These are phyloP conservation scores for Jordanella pulchra DNA, from an alignment of 2,797 vertebrate genomes.

Conservation along the genomic window DNA sequence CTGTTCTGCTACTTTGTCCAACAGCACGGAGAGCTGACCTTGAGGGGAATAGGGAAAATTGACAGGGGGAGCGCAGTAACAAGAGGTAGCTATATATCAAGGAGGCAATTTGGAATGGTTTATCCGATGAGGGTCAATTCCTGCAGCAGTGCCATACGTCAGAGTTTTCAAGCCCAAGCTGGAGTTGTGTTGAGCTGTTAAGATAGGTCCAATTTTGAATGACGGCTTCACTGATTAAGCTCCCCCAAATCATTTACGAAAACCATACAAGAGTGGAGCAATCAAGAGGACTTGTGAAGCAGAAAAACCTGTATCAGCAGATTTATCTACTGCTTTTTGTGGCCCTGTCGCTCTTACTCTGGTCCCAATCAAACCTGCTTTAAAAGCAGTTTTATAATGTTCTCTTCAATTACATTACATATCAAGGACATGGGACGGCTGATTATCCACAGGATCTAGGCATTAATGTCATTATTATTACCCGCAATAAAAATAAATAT, in stretches of 20 bases:
- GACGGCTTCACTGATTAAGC: conserved; percentile 66
- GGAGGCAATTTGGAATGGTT: conserved; percentile 81
- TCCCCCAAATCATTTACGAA: conserved; percentile 64
- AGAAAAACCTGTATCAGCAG: conserved; percentile 62
- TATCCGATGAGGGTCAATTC: conserved; percentile 83
- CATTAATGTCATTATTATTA: conserved; percentile 60
- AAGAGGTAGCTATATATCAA: conserved; percentile 82
- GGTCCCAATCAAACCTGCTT: conserved; percentile 61
- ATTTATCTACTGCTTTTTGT: conserved; percentile 65
- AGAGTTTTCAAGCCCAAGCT: conserved; percentile 70
- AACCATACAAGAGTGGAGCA: conserved; percentile 64
- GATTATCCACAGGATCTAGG: conserved; percentile 50
- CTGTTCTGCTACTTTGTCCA: conserved; percentile 70
- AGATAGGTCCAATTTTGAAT: conserved; percentile 69
- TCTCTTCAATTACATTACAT: conserved; percentile 60
- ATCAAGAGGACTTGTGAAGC: conserved; percentile 73
- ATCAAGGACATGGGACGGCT: conserved; percentile 56
- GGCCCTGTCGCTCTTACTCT: conserved; percentile 48
- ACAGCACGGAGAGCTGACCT: conserved; percentile 75
- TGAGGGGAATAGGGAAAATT: conserved; percentile 78
- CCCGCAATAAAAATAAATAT: conserved; percentile 49
- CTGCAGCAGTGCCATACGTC: conserved; percentile 75
- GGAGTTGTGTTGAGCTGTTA: conserved; percentile 53
- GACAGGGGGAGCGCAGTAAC: conserved; percentile 74
- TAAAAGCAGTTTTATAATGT: conserved; percentile 55